Evolutionary conservation across 2,888 invertebrate species (phyloP).

Genomic region (Synanthedon formicaeformis): DNA sequence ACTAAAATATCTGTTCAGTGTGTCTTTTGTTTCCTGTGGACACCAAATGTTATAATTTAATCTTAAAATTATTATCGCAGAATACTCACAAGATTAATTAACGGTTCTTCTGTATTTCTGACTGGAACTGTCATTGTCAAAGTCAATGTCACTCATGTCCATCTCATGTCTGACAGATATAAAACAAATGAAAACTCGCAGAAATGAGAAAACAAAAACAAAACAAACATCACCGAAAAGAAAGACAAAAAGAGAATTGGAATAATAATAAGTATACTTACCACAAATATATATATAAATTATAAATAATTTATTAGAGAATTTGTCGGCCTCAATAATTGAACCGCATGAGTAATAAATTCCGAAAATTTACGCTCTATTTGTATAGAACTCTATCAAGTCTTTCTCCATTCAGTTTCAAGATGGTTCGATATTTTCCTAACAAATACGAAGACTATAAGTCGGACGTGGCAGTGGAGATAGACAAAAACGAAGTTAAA

Average conservation of each 20-base stretch:
- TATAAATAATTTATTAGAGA: too few relatives aligned
- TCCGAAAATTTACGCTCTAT: slow-evolving; percentile 10
- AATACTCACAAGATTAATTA: too few relatives aligned
- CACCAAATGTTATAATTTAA: too few relatives aligned
- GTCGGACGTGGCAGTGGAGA: slow-evolving; percentile 13
- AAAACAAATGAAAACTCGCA: background rate
- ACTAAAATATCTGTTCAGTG: too few relatives aligned
- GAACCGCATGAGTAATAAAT: background rate
- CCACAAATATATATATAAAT: too few relatives aligned
- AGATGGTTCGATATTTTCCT: slow-evolving; percentile 56
- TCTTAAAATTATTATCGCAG: too few relatives aligned
- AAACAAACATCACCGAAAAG: background rate
- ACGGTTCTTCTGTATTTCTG: too few relatives aligned
- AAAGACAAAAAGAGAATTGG: too few relatives aligned
- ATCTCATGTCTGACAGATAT: background rate
- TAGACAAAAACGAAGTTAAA: slow-evolving; percentile 28
- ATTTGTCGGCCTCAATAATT: background rate
- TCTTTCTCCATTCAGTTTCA: slow-evolving; percentile 15
- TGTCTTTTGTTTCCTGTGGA: too few relatives aligned
- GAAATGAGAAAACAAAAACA: background rate
- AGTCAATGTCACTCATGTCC: background rate
- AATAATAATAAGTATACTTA: too few relatives aligned
- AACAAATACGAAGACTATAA: slow-evolving; percentile 45
- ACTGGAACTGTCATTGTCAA: too few relatives aligned
- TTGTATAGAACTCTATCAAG: slow-evolving; percentile 20